Percentiles rank a stretch among this genome's conserved stretches.
Conservation (phyloP, 2,797 vertebrate genomes). For the Aphelocoma californica region DNA sequence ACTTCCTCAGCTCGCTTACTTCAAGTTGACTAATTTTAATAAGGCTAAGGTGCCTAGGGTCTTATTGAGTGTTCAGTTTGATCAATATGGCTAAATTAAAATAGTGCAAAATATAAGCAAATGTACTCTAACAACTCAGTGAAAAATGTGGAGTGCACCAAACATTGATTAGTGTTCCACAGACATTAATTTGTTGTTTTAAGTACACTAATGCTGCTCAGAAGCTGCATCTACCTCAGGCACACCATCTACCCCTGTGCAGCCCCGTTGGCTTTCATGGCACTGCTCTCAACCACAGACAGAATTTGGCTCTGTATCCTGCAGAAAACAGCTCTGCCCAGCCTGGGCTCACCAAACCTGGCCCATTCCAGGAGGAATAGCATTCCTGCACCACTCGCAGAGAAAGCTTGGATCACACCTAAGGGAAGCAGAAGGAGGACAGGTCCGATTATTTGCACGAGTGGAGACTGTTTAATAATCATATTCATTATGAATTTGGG, state of each 20-base stretch:
- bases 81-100: conserved; percentile 84
- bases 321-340: not conserved
- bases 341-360: not conserved
- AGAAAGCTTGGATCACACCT: not conserved
- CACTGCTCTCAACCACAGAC: not conserved
- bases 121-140: conserved; percentile 79
- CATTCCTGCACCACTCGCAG: rapidly evolving
- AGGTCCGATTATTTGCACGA: not conserved
- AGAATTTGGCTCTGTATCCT: not conserved
- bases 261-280: not conserved
- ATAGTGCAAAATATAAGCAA: conserved; percentile 84
- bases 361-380: not conserved
- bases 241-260: not conserved
- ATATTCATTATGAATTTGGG: conserved; percentile 35
- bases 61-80: conserved; percentile 82
- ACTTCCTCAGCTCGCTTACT: conserved; percentile 76
- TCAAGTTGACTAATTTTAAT: conserved; percentile 85
- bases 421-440: not conserved
- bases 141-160: conserved; percentile 74
- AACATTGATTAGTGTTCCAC: conserved; percentile 73
- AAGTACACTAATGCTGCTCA: conserved; percentile 33
- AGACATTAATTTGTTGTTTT: conserved; percentile 48
- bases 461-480: conserved; percentile 17
- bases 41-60: conserved; percentile 80
- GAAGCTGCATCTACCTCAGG: not conserved